phyloP scores from a whole-genome alignment of 2,113 vertebrate species.

The Falcunculus frontatus region DNA sequence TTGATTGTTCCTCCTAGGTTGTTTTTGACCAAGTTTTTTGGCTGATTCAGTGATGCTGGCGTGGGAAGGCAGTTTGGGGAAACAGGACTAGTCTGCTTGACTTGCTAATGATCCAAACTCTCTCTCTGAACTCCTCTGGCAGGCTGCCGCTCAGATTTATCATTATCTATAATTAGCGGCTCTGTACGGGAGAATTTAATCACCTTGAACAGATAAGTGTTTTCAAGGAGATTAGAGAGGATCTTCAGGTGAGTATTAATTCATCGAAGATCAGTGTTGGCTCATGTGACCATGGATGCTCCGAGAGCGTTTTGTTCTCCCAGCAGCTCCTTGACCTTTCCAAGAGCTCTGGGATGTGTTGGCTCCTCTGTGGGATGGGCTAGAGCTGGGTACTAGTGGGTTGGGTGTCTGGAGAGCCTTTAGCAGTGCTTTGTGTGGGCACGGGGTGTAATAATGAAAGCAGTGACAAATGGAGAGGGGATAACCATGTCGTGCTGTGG shows the following conservation, averaged over 20 bases:
- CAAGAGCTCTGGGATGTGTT: background rate
- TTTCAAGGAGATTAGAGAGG: slow-evolving; percentile 32
- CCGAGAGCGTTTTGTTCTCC: background rate
- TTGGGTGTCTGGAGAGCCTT: background rate
- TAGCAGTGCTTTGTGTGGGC: background rate
- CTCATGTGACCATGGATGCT: background rate
- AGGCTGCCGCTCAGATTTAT: background rate
- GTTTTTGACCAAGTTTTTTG: background rate
- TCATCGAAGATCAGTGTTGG: background rate
- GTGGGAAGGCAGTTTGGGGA: background rate
- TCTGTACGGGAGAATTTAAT: background rate
- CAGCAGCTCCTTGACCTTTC: background rate
- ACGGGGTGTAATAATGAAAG: background rate
- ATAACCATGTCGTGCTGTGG: too few species aligned
- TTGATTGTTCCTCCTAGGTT: background rate
- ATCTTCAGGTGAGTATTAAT: slow-evolving; percentile 9
- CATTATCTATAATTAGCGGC: background rate
- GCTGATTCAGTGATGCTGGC: background rate
- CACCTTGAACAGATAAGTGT: slow-evolving; percentile 20
- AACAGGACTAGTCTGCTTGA: background rate
- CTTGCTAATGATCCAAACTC: background rate
- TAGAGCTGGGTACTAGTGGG: accelerated
- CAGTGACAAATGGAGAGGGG: background rate
- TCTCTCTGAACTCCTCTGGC: background rate
- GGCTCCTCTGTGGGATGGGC: background rate